phyloP scores from a whole-genome alignment of 2,113 vertebrate species.

The Corythornis cristatus region DNA sequence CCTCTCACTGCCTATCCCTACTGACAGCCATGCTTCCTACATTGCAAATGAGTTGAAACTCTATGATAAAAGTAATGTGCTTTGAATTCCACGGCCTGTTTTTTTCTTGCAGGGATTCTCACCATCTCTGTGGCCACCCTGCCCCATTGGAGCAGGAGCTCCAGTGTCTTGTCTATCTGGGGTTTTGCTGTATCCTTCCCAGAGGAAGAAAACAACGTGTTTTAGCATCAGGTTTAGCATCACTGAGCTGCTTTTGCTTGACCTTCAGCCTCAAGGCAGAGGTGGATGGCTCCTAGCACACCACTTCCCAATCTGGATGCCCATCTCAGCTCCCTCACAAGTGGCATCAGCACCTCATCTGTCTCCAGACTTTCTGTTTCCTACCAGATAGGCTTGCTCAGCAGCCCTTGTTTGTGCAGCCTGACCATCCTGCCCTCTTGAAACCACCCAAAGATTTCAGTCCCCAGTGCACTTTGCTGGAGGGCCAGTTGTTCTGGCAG shows the following conservation, averaged over 20 bases:
- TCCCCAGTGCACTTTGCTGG: rapidly evolving
- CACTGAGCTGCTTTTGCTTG: not conserved
- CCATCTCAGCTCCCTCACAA: not conserved
- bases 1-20: constrained; percentile 30
- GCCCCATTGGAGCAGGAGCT: not conserved
- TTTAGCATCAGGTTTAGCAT: not conserved
- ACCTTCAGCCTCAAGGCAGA: not conserved
- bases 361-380: not conserved
- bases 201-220: not conserved
- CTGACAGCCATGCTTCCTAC: constrained; percentile 49
- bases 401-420: rapidly evolving
- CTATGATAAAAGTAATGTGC: constrained; percentile 29
- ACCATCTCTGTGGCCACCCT: not conserved
- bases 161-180: rapidly evolving
- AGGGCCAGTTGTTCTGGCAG: not conserved
- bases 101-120: constrained; percentile 24
- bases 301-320: rapidly evolving
- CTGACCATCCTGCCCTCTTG: not conserved
- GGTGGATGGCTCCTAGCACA: not conserved
- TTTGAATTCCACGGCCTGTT: constrained; percentile 51
- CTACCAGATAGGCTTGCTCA: rapidly evolving
- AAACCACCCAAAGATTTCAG: not conserved
- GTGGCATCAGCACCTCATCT: rapidly evolving
- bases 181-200: not conserved
- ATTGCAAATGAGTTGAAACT: constrained; percentile 47